A percentile compares a stretch with the other conserved stretches of the same genome.
Evolutionary conservation across 2,888 invertebrate genomes (phyloP).

Genomic region (Sclerodermus sp.): DNA sequence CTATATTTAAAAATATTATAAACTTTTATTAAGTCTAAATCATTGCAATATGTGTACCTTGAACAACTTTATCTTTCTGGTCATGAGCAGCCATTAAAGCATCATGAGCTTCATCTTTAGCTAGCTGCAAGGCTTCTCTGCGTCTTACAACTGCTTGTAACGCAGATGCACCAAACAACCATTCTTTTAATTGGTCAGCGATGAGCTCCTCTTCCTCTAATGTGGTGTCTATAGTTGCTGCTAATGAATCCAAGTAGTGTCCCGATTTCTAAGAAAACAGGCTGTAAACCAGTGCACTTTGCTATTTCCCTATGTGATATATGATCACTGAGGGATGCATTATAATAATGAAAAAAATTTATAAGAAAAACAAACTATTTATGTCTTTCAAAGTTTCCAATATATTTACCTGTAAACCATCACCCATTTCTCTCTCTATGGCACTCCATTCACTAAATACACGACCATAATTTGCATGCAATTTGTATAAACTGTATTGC

Average conservation of each 20-base stretch:
- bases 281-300: conserved; percentile 32
- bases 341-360: conserved; percentile 6
- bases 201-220: conserved; percentile 82
- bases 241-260: conserved; percentile 71
- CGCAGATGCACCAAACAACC: conserved; percentile 75
- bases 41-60: conserved; percentile 44
- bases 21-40: neutral
- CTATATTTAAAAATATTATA: neutral
- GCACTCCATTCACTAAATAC: conserved; percentile 86
- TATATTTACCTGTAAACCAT: conserved; percentile 67
- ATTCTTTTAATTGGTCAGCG: conserved; percentile 83
- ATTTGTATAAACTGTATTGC: conserved; percentile 75
- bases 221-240: conserved; percentile 71
- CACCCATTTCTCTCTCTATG: conserved; percentile 79
- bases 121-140: conserved; percentile 73
- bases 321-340: neutral
- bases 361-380: conserved; percentile 8
- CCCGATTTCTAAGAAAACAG: conserved; percentile 60
- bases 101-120: conserved; percentile 73
- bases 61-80: conserved; percentile 59
- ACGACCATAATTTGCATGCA: conserved; percentile 80
- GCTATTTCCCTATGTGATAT: conserved; percentile 10
- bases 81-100: conserved; percentile 59
- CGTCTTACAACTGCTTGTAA: conserved; percentile 74
- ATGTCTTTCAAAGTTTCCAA: neutral